Conservation (phyloP, 2,797 vertebrate species). For the Podarcis siculus region DNA sequence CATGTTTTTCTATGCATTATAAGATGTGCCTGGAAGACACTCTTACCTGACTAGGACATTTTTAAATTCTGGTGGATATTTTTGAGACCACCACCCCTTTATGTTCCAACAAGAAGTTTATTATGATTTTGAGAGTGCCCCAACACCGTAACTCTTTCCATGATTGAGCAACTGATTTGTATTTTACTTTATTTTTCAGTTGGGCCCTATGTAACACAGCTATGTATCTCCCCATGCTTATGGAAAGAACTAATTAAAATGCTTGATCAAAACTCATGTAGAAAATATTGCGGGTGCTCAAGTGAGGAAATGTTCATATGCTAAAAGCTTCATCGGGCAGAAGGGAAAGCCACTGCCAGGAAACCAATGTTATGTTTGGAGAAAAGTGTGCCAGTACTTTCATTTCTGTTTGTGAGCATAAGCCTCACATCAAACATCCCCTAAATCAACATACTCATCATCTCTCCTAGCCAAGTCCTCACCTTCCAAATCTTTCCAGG, state of each 20-base stretch:
- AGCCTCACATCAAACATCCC: conserved; percentile 59
- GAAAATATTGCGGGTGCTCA: background rate
- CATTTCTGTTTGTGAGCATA: background rate
- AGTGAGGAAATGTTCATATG: background rate
- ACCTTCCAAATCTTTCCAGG: conserved; percentile 82
- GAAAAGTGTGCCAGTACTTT: background rate
- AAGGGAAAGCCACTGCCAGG: background rate
- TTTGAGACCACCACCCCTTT: background rate
- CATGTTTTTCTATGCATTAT: background rate
- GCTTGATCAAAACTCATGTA: background rate
- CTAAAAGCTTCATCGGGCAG: background rate
- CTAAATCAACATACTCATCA: conserved; percentile 82
- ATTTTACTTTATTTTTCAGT: background rate
- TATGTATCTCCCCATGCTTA: background rate
- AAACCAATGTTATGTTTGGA: conserved; percentile 14
- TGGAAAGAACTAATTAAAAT: background rate
- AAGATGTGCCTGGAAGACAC: background rate
- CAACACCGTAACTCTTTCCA: background rate
- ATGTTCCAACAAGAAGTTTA: background rate
- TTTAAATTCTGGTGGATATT: background rate
- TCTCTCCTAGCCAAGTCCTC: conserved; percentile 83
- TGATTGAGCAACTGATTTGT: background rate
- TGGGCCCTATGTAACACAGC: background rate
- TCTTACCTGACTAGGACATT: background rate
- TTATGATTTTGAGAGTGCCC: background rate